These are phyloP conservation scores for Anthrax anthrax DNA, from an alignment of 2,888 invertebrate species.

Conservation along the genomic window DNA sequence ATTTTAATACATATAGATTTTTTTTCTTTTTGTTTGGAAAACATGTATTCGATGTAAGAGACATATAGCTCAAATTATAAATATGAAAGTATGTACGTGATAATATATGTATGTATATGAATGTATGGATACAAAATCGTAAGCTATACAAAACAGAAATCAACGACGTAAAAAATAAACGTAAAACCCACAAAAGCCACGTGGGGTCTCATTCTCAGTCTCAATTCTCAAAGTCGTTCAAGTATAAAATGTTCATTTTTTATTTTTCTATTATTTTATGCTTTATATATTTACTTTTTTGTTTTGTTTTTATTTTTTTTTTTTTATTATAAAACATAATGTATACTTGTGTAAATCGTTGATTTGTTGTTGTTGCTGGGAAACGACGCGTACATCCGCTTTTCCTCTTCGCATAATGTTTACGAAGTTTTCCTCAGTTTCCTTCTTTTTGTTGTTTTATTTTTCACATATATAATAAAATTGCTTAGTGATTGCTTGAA, in stretches of 20 bases:
- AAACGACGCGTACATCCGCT: conserved; percentile 12
- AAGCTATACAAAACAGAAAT: not conserved
- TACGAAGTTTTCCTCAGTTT: conserved; percentile 6
- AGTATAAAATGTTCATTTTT: conserved; percentile 7
- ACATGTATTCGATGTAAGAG: not conserved
- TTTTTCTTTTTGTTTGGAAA: not conserved
- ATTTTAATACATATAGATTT: not conserved
- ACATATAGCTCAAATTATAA: too few relatives aligned
- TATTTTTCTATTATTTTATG: conserved; percentile 3
- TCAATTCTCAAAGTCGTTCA: conserved; percentile 5
- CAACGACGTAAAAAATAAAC: not conserved
- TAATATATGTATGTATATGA: too few relatives aligned
- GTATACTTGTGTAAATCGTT: not conserved
- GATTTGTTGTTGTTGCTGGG: conserved; percentile 4
- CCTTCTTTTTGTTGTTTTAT: conserved; percentile 1
- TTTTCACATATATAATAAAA: not conserved
- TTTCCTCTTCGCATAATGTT: conserved; percentile 6
- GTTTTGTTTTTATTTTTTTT: not conserved
- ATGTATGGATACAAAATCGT: too few relatives aligned
- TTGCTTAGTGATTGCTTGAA: conserved; percentile 3
- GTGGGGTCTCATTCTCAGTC: conserved; percentile 2
- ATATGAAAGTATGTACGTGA: too few relatives aligned
- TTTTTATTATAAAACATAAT: too few relatives aligned
- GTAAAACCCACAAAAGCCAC: conserved; percentile 1
- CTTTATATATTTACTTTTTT: not conserved